phyloP scores from a whole-genome alignment of 1,140 invertebrate species.

The Drosophila murphyi region DNA sequence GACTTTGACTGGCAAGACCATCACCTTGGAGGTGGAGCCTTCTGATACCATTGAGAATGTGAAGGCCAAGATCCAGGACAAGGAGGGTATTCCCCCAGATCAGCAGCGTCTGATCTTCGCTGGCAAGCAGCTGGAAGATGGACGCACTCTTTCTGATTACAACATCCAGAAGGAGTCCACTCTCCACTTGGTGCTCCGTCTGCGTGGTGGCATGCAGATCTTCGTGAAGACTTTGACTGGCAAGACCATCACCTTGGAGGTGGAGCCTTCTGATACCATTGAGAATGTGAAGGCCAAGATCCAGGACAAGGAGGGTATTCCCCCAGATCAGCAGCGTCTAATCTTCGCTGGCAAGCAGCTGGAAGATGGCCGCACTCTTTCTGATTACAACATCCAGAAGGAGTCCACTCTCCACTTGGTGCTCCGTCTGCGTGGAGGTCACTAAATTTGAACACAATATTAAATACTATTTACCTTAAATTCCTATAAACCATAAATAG shows the following conservation, averaged over 20 bases:
- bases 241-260: slow-evolving; percentile 93
- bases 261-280: slow-evolving; percentile 92
- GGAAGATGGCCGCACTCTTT: slow-evolving; percentile 90
- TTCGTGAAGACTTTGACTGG: slow-evolving; percentile 93
- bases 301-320: slow-evolving; percentile 90
- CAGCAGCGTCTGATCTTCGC: slow-evolving; percentile 89
- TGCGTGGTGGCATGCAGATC: slow-evolving; percentile 92
- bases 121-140: slow-evolving; percentile 91
- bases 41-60: slow-evolving; percentile 92
- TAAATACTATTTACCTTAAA: slow-evolving; percentile 2
- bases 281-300: slow-evolving; percentile 93
- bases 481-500: slow-evolving; percentile 10
- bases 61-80: slow-evolving; percentile 92
- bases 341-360: slow-evolving; percentile 89
- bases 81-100: slow-evolving; percentile 89
- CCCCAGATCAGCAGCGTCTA: slow-evolving; percentile 90
- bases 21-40: slow-evolving; percentile 90
- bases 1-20: slow-evolving; percentile 91
- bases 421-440: slow-evolving; percentile 89
- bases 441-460: slow-evolving; percentile 35
- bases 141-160: slow-evolving; percentile 88
- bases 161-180: slow-evolving; percentile 96
- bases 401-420: slow-evolving; percentile 96
- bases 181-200: slow-evolving; percentile 92
- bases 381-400: slow-evolving; percentile 94